Evolutionary conservation across 2,888 invertebrate species (phyloP).

Genomic region (Rhogogaster chlorosoma): DNA sequence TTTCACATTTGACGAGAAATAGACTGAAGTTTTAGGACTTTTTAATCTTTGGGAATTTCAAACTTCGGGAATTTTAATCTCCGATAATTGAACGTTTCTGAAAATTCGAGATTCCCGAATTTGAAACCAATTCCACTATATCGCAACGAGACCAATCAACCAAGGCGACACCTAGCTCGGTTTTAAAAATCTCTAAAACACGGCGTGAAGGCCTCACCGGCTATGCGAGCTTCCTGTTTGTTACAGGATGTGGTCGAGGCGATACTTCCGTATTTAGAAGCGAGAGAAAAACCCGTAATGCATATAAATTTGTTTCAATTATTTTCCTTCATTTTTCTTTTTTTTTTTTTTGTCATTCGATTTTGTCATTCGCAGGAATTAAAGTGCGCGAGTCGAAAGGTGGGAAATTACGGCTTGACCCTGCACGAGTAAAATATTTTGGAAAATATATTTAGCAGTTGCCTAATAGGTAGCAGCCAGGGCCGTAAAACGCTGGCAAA

Average conservation of each 20-base stretch:
- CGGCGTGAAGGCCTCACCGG: not conserved
- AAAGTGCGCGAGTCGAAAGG: too few species aligned
- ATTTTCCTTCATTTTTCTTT: not conserved
- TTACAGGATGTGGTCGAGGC: slow-evolving; percentile 30
- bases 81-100: not conserved
- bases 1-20: too few species aligned
- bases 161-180: not conserved
- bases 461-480: slow-evolving; percentile 33
- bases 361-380: not conserved
- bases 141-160: too few species aligned
- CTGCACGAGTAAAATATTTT: not conserved
- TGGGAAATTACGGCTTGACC: not conserved
- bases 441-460: slow-evolving; percentile 51
- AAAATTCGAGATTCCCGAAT: too few species aligned
- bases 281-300: not conserved
- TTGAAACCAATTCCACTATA: too few species aligned
- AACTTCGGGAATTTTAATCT: not conserved
- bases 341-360: not conserved
- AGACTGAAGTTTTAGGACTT: too few species aligned
- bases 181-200: not conserved
- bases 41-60: too few species aligned
- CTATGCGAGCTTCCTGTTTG: slow-evolving; percentile 21
- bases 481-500: slow-evolving; percentile 46
- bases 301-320: not conserved
- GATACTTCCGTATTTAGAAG: slow-evolving; percentile 30